Percentiles rank a stretch among this genome's conserved stretches.
phyloP scores from a whole-genome alignment of 2,113 vertebrate species.

The Urocynchramus pylzowi region DNA sequence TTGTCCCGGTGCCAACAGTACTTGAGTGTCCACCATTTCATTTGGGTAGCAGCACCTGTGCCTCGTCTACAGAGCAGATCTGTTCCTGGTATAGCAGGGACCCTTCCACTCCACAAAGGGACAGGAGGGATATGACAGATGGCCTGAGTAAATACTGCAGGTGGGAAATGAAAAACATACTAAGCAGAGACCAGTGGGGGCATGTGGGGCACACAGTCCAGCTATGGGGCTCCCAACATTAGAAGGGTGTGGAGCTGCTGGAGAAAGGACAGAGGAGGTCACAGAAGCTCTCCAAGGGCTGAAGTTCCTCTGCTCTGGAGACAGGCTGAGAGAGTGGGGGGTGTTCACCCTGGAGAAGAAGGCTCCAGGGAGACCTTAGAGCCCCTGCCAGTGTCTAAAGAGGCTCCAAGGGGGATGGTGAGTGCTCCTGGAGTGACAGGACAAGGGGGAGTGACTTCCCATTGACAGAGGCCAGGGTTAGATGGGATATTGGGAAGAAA shows the following conservation, averaged over 20 bases:
- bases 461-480: background rate
- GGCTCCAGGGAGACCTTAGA: background rate
- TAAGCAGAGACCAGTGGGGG: background rate
- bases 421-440: background rate
- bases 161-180: background rate
- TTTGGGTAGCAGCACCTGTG: background rate
- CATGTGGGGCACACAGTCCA: background rate
- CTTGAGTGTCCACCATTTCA: background rate
- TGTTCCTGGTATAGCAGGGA: accelerated
- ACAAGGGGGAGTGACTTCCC: background rate
- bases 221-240: background rate
- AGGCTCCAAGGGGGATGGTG: background rate
- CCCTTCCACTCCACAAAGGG: background rate
- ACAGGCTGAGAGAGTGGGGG: background rate
- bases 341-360: background rate
- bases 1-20: accelerated
- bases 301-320: background rate
- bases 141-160: accelerated
- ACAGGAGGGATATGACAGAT: background rate
- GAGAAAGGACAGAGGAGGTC: background rate
- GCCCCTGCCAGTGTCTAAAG: background rate
- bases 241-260: background rate
- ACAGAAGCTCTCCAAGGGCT: background rate
- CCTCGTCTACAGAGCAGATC: background rate
- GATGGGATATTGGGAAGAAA: background rate